Percentiles rank a stretch among this genome's conserved stretches.
These are phyloP conservation scores for Nomada flava DNA, from an alignment of 2,888 invertebrate genomes.

Conservation along the genomic window DNA sequence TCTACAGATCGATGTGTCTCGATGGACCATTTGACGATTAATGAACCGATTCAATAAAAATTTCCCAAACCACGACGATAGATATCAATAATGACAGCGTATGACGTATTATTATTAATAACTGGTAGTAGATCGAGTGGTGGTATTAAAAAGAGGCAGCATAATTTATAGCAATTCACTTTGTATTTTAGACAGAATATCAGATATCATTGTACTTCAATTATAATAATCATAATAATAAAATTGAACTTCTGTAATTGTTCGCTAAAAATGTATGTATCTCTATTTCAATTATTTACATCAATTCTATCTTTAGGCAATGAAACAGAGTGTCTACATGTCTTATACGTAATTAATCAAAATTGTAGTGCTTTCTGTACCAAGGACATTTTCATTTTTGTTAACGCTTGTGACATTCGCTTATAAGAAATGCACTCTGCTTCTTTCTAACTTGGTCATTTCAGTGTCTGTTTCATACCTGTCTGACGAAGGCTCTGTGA, in stretches of 20 bases:
- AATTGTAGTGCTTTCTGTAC: too few relatives aligned
- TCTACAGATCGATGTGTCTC: slow-evolving; percentile 10
- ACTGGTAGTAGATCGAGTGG: neutral
- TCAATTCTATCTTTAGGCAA: too few relatives aligned
- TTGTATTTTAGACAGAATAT: neutral
- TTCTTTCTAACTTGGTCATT: too few relatives aligned
- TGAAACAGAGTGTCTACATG: too few relatives aligned
- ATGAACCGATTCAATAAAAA: slow-evolving; percentile 15
- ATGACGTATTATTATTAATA: neutral
- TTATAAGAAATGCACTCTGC: too few relatives aligned
- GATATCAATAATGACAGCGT: slow-evolving; percentile 9
- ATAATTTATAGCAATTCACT: too few relatives aligned
- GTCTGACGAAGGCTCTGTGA: neutral
- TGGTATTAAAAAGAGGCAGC: neutral
- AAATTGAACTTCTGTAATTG: neutral
- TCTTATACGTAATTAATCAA: too few relatives aligned
- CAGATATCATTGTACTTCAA: neutral
- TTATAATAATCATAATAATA: neutral
- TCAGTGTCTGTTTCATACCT: too few relatives aligned
- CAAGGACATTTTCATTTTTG: too few relatives aligned
- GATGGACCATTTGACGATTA: slow-evolving; percentile 33
- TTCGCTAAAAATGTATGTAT: too few relatives aligned
- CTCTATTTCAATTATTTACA: too few relatives aligned
- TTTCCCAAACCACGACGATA: slow-evolving; percentile 1
- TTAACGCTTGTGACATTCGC: too few relatives aligned